phyloP scores from a whole-genome alignment of 2,888 invertebrate genomes.

The Phortica okadai region DNA sequence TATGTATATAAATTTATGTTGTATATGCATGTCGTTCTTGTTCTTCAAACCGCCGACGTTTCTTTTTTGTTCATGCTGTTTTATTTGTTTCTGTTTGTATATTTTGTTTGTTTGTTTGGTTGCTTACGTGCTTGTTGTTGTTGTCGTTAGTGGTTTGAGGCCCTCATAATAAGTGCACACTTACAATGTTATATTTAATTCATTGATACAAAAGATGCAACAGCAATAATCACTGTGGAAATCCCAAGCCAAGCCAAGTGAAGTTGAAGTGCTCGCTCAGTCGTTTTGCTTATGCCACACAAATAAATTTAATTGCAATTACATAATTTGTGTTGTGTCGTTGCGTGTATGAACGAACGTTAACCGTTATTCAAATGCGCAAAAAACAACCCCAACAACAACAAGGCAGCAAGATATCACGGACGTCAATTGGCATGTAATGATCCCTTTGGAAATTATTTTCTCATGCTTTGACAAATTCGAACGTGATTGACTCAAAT shows the following conservation, averaged over 20 bases:
- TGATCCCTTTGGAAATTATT: conserved; percentile 56
- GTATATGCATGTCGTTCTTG: conserved; percentile 38
- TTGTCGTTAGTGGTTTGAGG: conserved; percentile 46
- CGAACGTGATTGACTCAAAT: conserved; percentile 29
- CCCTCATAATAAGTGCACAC: conserved; percentile 62
- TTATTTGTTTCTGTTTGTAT: conserved; percentile 40
- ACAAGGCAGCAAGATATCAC: conserved; percentile 42
- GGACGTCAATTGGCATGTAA: conserved; percentile 69
- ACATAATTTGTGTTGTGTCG: conserved; percentile 57
- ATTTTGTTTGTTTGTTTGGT: conserved; percentile 36
- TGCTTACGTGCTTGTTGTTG: background rate
- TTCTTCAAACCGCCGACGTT: conserved; percentile 29
- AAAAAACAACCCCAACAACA: conserved; percentile 12
- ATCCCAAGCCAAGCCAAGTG: background rate
- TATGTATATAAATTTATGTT: background rate
- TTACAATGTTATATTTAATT: conserved; percentile 48
- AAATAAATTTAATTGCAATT: conserved; percentile 54
- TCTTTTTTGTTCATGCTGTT: conserved; percentile 9
- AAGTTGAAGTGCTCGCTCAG: conserved; percentile 7
- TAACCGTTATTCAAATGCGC: conserved; percentile 64
- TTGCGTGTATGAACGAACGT: conserved; percentile 23
- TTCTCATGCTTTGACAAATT: conserved; percentile 33
- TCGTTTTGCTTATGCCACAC: conserved; percentile 23
- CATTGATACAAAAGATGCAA: conserved; percentile 66
- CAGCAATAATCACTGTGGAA: conserved; percentile 41